Percentiles rank a stretch among this genome's conserved stretches.
These are phyloP conservation scores for Drosophila sechellia DNA, from an alignment of 1,140 invertebrate genomes.

Conservation along the genomic window DNA sequence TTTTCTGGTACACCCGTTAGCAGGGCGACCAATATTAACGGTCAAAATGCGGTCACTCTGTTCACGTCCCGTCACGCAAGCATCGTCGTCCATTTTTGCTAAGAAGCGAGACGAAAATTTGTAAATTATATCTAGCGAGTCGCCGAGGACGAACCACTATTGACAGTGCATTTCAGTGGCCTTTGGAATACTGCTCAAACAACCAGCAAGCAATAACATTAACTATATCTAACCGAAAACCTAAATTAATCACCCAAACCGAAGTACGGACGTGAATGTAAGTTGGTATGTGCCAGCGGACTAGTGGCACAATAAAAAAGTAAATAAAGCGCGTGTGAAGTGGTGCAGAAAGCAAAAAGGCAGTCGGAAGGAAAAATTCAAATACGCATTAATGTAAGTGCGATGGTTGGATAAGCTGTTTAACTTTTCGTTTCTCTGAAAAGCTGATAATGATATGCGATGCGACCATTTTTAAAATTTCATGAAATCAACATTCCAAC, in stretches of 20 bases:
- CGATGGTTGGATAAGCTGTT: constrained; percentile 19
- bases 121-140: constrained; percentile 49
- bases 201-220: constrained; percentile 60
- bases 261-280: constrained; percentile 36
- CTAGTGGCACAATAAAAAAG: constrained; percentile 68
- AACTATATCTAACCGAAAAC: constrained; percentile 25
- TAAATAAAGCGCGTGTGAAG: constrained; percentile 79
- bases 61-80: constrained; percentile 58
- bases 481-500: constrained; percentile 82
- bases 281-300: constrained; percentile 57
- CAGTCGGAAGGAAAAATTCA: constrained; percentile 40
- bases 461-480: constrained; percentile 82
- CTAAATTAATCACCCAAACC: constrained; percentile 48
- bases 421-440: constrained; percentile 8
- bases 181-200: constrained; percentile 78
- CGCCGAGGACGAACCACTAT: constrained; percentile 18
- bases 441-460: constrained; percentile 74
- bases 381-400: constrained; percentile 62
- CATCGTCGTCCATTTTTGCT: constrained; percentile 76
- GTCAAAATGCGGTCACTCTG: constrained; percentile 3
- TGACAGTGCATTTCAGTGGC: constrained; percentile 77
- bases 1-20: background rate
- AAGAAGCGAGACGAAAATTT: constrained; percentile 60
- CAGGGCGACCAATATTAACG: background rate
- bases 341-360: constrained; percentile 60